phyloP scores from a whole-genome alignment of 1,140 invertebrate species.

The Drosophila nasuta region DNA sequence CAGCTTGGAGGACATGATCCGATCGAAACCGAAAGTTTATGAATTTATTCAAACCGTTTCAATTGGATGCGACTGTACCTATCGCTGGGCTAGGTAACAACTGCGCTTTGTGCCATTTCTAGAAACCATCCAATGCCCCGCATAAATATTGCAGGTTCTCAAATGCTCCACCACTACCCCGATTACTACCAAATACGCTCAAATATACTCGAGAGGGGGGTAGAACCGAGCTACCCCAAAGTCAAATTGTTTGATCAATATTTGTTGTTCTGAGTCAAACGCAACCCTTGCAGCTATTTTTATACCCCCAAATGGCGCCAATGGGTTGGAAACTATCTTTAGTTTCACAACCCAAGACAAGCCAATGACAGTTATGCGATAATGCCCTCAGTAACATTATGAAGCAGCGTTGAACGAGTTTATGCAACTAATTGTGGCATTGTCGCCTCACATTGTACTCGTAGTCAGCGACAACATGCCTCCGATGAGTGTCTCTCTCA shows the following conservation, averaged over 20 bases:
- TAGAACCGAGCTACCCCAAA: slow-evolving; percentile 17
- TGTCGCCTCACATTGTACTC: slow-evolving; percentile 43
- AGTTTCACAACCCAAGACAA: slow-evolving; percentile 15
- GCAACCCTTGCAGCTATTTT: slow-evolving; percentile 50
- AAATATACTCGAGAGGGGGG: background rate
- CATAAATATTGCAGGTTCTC: slow-evolving; percentile 27
- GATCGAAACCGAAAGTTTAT: slow-evolving; percentile 34
- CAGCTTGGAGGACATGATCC: slow-evolving; percentile 11
- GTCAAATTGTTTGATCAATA: slow-evolving; percentile 73
- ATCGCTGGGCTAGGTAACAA: slow-evolving; percentile 40
- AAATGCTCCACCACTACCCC: background rate
- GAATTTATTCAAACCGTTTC: slow-evolving; percentile 22
- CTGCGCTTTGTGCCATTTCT: slow-evolving; percentile 40
- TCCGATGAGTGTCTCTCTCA: background rate
- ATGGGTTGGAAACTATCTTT: slow-evolving; percentile 42
- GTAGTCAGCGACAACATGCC: slow-evolving; percentile 1
- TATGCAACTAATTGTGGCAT: slow-evolving; percentile 80
- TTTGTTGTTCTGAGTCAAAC: slow-evolving; percentile 20
- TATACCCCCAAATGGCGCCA: slow-evolving; percentile 24
- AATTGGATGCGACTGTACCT: slow-evolving; percentile 51
- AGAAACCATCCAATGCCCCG: slow-evolving; percentile 41
- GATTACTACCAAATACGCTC: slow-evolving; percentile 6
- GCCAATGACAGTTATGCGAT: slow-evolving; percentile 52
- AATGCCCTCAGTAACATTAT: slow-evolving; percentile 58
- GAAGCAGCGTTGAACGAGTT: slow-evolving; percentile 41